phyloP scores from a whole-genome alignment of 2,797 vertebrate genomes.

The Catamblyrhynchus diadema region DNA sequence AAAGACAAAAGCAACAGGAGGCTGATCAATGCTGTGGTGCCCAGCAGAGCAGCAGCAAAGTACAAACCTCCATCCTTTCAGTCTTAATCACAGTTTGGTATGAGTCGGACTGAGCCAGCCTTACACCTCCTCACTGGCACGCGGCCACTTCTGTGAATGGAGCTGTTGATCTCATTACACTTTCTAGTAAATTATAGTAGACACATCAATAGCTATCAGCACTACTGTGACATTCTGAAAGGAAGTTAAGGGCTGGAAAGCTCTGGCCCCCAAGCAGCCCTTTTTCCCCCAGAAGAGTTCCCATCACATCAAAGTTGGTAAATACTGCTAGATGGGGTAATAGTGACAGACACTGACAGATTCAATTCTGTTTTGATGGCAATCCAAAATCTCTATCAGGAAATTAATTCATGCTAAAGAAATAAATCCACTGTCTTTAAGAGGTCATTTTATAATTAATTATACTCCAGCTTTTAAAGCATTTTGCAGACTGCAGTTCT shows the following conservation, averaged over 20 bases:
- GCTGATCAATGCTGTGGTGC: neutral
- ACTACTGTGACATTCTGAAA: neutral
- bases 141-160: neutral
- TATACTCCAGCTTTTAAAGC: conserved; percentile 29
- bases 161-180: conserved; percentile 6
- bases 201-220: neutral
- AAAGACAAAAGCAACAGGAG: neutral
- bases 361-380: neutral
- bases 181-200: neutral
- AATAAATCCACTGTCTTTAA: conserved; percentile 41
- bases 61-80: neutral
- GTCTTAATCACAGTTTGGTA: neutral
- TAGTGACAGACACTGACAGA: neutral
- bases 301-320: neutral
- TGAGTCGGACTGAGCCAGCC: neutral
- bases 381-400: conserved; percentile 42
- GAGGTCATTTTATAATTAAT: conserved; percentile 48
- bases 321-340: neutral
- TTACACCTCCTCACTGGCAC: neutral
- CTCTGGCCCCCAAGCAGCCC: neutral
- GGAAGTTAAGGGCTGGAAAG: neutral
- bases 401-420: conserved; percentile 46
- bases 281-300: neutral
- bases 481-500: conserved; percentile 4
- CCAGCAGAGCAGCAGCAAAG: neutral